Evolutionary conservation across 2,113 vertebrate genomes (phyloP).

Genomic region (Stigmatopora nigra): DNA sequence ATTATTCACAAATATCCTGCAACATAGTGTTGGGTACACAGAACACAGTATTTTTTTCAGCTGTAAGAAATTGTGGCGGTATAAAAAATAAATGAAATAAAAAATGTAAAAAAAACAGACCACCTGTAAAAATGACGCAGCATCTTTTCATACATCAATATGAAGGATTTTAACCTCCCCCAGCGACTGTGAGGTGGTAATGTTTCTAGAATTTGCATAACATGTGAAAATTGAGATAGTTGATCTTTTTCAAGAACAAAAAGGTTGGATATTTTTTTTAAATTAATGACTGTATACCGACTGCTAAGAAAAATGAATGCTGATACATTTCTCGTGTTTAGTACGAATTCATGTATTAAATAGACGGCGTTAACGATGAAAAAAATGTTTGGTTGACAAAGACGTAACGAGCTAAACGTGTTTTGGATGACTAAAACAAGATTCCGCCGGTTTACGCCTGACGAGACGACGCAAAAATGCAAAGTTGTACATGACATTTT

Average conservation of each 20-base stretch:
- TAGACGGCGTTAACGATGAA: too few relatives aligned
- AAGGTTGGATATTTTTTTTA: neutral
- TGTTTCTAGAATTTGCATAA: neutral
- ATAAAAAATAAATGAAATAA: neutral
- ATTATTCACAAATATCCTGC: constrained; percentile 61
- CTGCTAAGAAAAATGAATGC: too few relatives aligned
- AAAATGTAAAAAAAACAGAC: constrained; percentile 19
- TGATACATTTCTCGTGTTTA: too few relatives aligned
- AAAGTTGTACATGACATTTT: too few relatives aligned
- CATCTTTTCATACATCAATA: constrained; percentile 51
- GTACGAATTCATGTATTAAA: too few relatives aligned
- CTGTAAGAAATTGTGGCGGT: constrained; percentile 4
- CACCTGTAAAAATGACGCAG: constrained; percentile 25
- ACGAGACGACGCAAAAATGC: too few relatives aligned
- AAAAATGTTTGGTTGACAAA: too few relatives aligned
- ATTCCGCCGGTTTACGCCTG: too few relatives aligned
- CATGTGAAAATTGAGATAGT: neutral
- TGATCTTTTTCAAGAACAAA: neutral
- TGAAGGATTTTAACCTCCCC: constrained; percentile 38
- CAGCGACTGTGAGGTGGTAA: neutral
- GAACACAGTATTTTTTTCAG: constrained; percentile 21
- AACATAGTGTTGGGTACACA: constrained; percentile 39
- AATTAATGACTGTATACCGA: too few relatives aligned
- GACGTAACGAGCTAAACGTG: too few relatives aligned
- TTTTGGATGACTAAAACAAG: too few relatives aligned